Conservation (phyloP, 2,888 invertebrate species). For the Drosophila neutralis region DNA sequence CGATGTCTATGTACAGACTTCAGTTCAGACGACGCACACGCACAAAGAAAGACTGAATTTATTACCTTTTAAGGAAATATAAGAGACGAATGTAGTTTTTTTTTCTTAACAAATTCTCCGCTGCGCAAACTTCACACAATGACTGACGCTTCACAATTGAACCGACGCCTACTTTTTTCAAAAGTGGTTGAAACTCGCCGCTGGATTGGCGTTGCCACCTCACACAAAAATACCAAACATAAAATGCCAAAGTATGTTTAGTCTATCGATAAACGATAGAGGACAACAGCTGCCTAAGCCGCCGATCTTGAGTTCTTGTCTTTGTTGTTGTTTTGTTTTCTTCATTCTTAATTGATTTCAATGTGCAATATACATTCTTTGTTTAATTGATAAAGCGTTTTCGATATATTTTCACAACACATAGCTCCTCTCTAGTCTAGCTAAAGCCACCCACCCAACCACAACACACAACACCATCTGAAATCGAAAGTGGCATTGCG, state of each 20-base stretch:
- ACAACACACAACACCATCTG: slow-evolving; percentile 5
- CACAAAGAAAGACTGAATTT: slow-evolving; percentile 42
- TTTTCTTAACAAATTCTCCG: slow-evolving; percentile 42
- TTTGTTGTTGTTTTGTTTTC: slow-evolving; percentile 10
- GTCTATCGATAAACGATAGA: slow-evolving; percentile 21
- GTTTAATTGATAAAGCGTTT: slow-evolving; percentile 1
- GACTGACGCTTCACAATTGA: slow-evolving; percentile 68
- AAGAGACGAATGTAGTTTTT: slow-evolving; percentile 46
- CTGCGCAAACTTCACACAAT: slow-evolving; percentile 63
- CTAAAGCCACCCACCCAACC: slow-evolving; percentile 18
- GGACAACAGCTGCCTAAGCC: slow-evolving; percentile 34
- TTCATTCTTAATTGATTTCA: not conserved
- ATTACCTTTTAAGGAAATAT: slow-evolving; percentile 73
- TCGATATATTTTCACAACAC: slow-evolving; percentile 25
- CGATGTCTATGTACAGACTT: slow-evolving; percentile 8
- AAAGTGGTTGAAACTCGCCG: slow-evolving; percentile 66
- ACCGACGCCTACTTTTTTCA: slow-evolving; percentile 76
- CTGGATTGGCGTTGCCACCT: slow-evolving; percentile 35
- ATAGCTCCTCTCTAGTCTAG: slow-evolving; percentile 39
- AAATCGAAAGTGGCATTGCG: slow-evolving; percentile 33
- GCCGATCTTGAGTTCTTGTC: slow-evolving; percentile 1
- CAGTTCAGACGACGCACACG: slow-evolving; percentile 34
- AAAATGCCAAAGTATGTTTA: slow-evolving; percentile 6
- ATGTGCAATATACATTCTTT: slow-evolving; percentile 25
- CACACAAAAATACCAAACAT: slow-evolving; percentile 1